Evolutionary conservation across 2,113 vertebrate genomes (phyloP).

Genomic region (Nansenia antarctica): DNA sequence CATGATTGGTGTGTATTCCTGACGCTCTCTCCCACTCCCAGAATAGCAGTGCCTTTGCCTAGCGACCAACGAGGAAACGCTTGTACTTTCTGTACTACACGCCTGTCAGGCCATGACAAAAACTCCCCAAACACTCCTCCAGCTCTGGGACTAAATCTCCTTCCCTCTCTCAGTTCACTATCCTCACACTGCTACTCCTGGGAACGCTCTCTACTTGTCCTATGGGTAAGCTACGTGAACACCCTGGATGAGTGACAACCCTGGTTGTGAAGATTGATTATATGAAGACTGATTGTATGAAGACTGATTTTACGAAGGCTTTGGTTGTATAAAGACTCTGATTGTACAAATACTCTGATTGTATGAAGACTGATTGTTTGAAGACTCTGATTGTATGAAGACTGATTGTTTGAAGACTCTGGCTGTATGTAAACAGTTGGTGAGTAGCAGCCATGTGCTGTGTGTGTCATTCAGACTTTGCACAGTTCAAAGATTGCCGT

Average conservation of each 20-base stretch:
- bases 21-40: constrained; percentile 52
- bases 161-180: neutral
- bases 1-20: constrained; percentile 67
- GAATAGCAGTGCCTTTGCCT: constrained; percentile 70
- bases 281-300: no score
- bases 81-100: neutral
- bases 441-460: constrained; percentile 36
- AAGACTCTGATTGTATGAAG: neutral
- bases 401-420: neutral
- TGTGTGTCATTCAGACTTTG: no score
- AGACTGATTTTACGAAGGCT: no score
- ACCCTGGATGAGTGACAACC: neutral
- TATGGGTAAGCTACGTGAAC: neutral
- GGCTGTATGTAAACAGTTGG: constrained; percentile 13
- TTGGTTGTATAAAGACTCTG: no score
- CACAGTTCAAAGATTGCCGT: no score
- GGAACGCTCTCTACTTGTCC: neutral
- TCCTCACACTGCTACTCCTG: neutral
- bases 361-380: no score
- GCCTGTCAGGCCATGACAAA: constrained; percentile 16
- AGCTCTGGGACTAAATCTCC: neutral
- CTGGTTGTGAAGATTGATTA: no score
- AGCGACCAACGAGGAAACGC: constrained; percentile 48
- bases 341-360: no score
- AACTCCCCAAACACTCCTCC: constrained; percentile 10